These are phyloP conservation scores for Limnephilus lunatus DNA, from an alignment of 2,888 invertebrate genomes.

Conservation along the genomic window DNA sequence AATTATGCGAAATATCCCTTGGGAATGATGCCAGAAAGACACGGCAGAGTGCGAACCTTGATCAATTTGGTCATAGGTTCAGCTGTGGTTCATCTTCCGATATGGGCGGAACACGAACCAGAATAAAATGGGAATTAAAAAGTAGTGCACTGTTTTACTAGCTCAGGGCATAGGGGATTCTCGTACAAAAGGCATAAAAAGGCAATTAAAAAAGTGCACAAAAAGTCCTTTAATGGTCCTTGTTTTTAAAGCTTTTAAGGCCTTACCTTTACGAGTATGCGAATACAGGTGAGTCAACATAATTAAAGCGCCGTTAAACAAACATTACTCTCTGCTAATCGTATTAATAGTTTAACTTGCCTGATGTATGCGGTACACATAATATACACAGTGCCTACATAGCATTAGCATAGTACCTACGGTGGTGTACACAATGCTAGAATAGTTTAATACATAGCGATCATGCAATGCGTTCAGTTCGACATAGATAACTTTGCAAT, in stretches of 20 bases:
- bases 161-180: not conserved
- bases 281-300: conserved; percentile 2
- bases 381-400: not conserved
- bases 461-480: not conserved
- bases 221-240: not conserved
- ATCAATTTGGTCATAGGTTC: too few species aligned
- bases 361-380: not conserved
- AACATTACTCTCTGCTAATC: not conserved
- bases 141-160: not conserved
- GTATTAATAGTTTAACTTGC: not conserved
- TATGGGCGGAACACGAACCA: too few species aligned
- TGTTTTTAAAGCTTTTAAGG: not conserved
- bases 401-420: not conserved
- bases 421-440: not conserved
- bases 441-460: not conserved
- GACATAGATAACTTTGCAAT: not conserved
- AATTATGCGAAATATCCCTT: too few species aligned
- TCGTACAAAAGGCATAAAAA: not conserved
- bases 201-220: not conserved
- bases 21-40: too few species aligned
- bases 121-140: not conserved
- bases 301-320: not conserved
- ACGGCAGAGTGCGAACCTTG: too few species aligned
- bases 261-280: not conserved
- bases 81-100: too few species aligned